phyloP scores from a whole-genome alignment of 2,888 invertebrate genomes.

The Hypena proboscidalis region DNA sequence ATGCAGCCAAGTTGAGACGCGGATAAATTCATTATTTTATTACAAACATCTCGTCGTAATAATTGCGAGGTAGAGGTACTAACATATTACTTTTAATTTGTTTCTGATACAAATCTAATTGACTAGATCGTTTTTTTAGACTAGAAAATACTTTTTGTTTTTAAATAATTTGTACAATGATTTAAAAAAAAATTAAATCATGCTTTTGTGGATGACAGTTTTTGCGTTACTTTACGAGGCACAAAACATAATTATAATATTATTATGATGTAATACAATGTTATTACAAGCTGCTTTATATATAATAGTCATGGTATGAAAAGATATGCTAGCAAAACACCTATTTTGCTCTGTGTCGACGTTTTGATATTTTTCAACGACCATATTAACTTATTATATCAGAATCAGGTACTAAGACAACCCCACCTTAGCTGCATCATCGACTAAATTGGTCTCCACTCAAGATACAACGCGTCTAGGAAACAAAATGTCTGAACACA shows the following conservation, averaged over 20 bases:
- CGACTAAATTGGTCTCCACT: constrained; percentile 50
- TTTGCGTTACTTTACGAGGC: no score
- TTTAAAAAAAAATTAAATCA: constrained; percentile 10
- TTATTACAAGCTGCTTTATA: no score
- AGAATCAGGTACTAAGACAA: constrained; percentile 9
- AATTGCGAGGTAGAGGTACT: not conserved
- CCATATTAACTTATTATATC: no score
- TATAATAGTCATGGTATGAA: no score
- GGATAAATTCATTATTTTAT: not conserved
- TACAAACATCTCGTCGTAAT: not conserved
- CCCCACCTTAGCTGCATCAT: constrained; percentile 32
- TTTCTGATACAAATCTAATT: constrained; percentile 1
- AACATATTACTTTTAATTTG: not conserved
- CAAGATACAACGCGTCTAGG: constrained; percentile 71
- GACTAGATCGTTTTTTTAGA: constrained; percentile 17
- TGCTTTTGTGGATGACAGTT: no score
- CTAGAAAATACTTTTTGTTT: constrained; percentile 10
- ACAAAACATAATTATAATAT: no score
- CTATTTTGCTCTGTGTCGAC: no score
- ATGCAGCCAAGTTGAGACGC: constrained; percentile 24
- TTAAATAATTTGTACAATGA: not conserved
- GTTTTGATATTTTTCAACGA: no score
- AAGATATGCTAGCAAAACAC: no score
- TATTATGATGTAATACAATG: no score
- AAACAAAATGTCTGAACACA: constrained; percentile 72